These are phyloP conservation scores for Anguilla pacifica DNA, from an alignment of 2,797 vertebrate genomes.

Conservation along the genomic window DNA sequence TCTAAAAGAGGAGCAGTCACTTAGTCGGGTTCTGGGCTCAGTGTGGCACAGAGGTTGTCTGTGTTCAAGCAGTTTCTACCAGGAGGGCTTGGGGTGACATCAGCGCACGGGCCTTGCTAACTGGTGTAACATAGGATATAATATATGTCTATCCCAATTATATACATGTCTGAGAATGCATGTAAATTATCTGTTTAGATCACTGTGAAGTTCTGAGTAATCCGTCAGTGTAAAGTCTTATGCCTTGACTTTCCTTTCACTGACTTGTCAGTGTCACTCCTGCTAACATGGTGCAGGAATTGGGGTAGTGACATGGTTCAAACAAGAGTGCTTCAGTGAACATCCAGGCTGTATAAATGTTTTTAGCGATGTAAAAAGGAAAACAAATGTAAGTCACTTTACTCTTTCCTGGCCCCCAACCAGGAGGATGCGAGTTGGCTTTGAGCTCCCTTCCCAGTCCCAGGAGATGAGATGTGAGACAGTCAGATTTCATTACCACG, in stretches of 20 bases:
- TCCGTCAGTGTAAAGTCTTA: neutral
- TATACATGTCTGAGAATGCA: neutral
- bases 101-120: neutral
- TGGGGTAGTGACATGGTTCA: neutral
- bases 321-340: neutral
- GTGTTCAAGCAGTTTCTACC: neutral
- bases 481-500: constrained; percentile 1
- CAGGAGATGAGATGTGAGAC: neutral
- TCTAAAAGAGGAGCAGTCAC: neutral
- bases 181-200: too few species aligned
- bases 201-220: neutral
- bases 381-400: neutral
- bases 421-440: neutral
- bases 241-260: neutral
- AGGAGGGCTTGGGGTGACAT: neutral
- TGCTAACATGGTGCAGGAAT: neutral
- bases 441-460: neutral
- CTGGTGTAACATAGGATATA: neutral
- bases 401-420: neutral
- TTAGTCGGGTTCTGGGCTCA: neutral
- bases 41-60: neutral
- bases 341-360: neutral
- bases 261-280: neutral
- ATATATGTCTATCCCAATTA: neutral
- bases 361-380: neutral